Evolutionary conservation across 2,888 invertebrate species (phyloP).

Genomic region (Aelia acuminata): DNA sequence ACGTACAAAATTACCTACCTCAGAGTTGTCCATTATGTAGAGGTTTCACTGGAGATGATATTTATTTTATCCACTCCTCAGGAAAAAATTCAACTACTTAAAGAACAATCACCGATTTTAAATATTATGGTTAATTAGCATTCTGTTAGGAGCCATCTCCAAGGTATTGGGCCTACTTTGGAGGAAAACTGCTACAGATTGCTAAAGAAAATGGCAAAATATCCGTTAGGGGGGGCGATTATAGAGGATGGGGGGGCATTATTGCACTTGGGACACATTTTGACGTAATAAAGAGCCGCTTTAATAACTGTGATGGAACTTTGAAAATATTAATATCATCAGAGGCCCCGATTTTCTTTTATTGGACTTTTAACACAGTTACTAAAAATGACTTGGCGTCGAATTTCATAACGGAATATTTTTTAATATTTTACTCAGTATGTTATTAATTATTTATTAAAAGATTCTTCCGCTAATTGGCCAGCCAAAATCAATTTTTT

Average conservation of each 20-base stretch:
- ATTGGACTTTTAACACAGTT: not conserved
- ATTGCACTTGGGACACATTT: not conserved
- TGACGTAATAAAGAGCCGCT: constrained; percentile 8
- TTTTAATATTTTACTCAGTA: not conserved
- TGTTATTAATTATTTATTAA: no score
- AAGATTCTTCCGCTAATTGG: no score
- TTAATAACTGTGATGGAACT: constrained; percentile 28
- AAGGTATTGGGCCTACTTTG: not conserved
- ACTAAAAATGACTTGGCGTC: not conserved
- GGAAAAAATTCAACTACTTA: no score
- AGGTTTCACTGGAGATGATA: no score
- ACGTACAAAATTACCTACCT: no score
- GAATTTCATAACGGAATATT: not conserved
- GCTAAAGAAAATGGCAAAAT: constrained; percentile 2
- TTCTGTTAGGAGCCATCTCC: not conserved
- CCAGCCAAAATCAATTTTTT: no score
- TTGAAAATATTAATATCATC: constrained; percentile 16
- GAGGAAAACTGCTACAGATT: constrained; percentile 7
- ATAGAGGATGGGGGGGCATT: not conserved
- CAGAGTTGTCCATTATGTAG: no score
- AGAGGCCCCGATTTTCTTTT: not conserved
- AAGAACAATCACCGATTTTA: no score
- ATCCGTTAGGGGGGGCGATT: not conserved
- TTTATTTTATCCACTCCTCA: no score
- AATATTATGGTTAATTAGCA: not conserved